These are phyloP conservation scores for Ianthella basta DNA, from an alignment of 37 sponge, comb jelly and placozoan genomes.

Conservation along the genomic window DNA sequence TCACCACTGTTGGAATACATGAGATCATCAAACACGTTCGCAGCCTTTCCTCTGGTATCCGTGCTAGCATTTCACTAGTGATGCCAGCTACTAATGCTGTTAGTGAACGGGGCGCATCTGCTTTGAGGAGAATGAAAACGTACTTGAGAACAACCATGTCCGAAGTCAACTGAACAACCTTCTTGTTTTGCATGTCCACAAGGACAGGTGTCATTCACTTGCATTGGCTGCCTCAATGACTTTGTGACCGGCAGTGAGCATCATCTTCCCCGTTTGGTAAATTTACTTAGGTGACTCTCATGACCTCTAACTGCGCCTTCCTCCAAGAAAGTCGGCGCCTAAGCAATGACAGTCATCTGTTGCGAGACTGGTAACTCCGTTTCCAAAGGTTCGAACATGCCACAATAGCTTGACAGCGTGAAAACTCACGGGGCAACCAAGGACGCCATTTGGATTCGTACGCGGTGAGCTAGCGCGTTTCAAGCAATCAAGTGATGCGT, in stretches of 20 bases:
- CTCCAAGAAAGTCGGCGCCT: too few species aligned
- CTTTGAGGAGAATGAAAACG: conserved; percentile 6
- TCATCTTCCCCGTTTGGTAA: conserved; percentile 6
- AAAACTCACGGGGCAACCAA: too few species aligned
- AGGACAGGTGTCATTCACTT: conserved; percentile 6
- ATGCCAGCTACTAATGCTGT: conserved; percentile 10
- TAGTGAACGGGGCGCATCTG: not conserved
- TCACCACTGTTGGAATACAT: conserved; percentile 1
- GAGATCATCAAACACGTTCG: conserved; percentile 6
- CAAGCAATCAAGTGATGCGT: too few species aligned
- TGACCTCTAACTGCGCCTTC: too few species aligned
- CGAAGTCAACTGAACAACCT: conserved; percentile 1
- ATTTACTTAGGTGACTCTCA: conserved; percentile 25
- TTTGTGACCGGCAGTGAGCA: conserved; percentile 2
- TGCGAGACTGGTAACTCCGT: too few species aligned
- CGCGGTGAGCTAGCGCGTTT: too few species aligned
- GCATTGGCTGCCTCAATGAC: conserved; percentile 10
- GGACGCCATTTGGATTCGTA: too few species aligned
- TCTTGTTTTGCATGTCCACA: conserved; percentile 10
- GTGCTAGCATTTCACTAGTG: conserved; percentile 1
- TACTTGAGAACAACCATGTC: conserved; percentile 10
- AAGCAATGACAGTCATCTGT: too few species aligned
- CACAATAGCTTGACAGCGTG: too few species aligned
- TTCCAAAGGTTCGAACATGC: too few species aligned
- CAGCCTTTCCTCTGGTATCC: conserved; percentile 2